Conservation (phyloP, 2,113 vertebrate genomes). For the Rhagologus leucostigma region DNA sequence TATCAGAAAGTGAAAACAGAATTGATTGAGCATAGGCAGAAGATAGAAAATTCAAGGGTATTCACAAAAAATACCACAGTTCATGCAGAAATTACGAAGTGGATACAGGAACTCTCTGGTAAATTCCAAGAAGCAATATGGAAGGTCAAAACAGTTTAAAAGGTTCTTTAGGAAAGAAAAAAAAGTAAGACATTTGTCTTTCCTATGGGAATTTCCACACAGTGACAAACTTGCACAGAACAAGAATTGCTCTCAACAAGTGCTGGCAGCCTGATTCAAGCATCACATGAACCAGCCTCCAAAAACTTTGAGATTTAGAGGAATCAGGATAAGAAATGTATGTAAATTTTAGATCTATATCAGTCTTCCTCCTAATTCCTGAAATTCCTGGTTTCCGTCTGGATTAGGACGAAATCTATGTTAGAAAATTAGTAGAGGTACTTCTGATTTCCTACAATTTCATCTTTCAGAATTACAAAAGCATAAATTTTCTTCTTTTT, state of each 20-base stretch:
- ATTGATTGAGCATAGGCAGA: not conserved
- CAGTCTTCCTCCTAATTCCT: not conserved
- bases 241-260: not conserved
- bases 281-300: not conserved
- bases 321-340: rapidly evolving
- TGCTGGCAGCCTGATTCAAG: not conserved
- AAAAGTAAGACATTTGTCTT: not conserved
- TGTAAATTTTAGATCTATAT: not conserved
- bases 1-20: not conserved
- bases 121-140: not conserved
- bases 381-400: not conserved
- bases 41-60: not conserved
- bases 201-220: not conserved
- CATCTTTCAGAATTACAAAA: not conserved
- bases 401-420: not conserved
- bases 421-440: not conserved
- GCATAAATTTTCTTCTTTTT: not conserved
- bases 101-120: rapidly evolving
- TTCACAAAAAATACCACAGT: not conserved
- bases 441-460: not conserved
- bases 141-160: not conserved
- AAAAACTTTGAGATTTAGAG: not conserved
- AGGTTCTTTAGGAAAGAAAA: not conserved
- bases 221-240: not conserved
- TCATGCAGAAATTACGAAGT: not conserved